These are phyloP conservation scores for Apostichopus parvimensis DNA, from an alignment of 35 echinoderm and acorn worm genomes.

Conservation along the genomic window DNA sequence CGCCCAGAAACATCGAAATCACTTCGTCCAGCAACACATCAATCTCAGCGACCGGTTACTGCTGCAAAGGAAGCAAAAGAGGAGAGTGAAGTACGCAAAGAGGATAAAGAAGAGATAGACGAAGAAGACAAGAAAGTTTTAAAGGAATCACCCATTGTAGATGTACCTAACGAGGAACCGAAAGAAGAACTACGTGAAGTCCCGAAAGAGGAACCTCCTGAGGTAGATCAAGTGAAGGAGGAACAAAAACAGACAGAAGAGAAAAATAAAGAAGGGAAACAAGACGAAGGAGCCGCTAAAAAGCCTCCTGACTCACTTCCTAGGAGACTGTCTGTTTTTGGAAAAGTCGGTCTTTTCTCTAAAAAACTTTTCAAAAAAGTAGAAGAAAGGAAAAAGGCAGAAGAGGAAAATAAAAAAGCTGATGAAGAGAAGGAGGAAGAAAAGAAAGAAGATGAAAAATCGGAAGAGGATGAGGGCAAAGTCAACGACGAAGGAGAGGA, in stretches of 20 bases:
- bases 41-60: constrained; percentile 15
- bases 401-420: not conserved
- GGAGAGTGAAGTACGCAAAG: not conserved
- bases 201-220: not conserved
- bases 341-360: constrained; percentile 20
- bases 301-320: not conserved
- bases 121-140: not conserved
- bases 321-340: constrained; percentile 28
- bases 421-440: constrained; percentile 7
- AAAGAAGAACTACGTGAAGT: not conserved
- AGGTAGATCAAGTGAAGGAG: not conserved
- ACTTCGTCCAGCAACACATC: not conserved
- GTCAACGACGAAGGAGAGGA: not conserved
- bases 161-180: not conserved
- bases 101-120: not conserved
- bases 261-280: not conserved
- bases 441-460: constrained; percentile 8
- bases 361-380: constrained; percentile 21
- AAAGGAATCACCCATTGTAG: not conserved
- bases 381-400: not conserved
- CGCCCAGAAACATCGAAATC: constrained; percentile 28
- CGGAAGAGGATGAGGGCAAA: not conserved
- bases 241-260: constrained; percentile 4
- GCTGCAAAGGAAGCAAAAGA: not conserved
- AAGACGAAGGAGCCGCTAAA: not conserved